Conservation (phyloP, 2,113 vertebrate genomes). For the Erythrolamprus reginae region DNA sequence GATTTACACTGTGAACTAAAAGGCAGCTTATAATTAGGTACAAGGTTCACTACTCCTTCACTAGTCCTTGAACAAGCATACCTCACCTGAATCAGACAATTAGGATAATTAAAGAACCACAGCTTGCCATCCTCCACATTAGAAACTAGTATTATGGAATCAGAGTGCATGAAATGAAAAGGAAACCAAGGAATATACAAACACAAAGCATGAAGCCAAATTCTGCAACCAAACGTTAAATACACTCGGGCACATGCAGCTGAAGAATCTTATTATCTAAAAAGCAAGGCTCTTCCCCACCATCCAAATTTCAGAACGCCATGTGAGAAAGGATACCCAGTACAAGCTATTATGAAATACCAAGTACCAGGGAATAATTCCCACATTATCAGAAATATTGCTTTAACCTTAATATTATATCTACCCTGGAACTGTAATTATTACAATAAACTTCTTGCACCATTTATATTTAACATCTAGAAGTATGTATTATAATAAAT, state of each 20-base stretch:
- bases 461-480: neutral
- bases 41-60: neutral
- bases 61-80: neutral
- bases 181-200: neutral
- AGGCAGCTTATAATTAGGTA: neutral
- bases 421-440: neutral
- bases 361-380: neutral
- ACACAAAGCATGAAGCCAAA: neutral
- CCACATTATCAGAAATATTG: neutral
- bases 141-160: neutral
- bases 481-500: neutral
- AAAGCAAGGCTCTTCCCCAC: neutral
- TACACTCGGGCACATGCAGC: neutral
- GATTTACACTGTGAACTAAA: neutral
- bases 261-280: neutral
- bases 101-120: neutral
- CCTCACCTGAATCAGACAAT: neutral
- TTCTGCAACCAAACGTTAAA: neutral
- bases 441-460: neutral
- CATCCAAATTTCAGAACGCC: neutral
- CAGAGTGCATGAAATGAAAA: neutral
- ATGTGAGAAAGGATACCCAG: neutral
- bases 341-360: neutral
- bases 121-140: neutral
- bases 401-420: neutral